Evolutionary conservation across 30 jellyfish, hydroid and myxozoan genomes (phyloP).

Genomic region (Catostylus mosaicus): DNA sequence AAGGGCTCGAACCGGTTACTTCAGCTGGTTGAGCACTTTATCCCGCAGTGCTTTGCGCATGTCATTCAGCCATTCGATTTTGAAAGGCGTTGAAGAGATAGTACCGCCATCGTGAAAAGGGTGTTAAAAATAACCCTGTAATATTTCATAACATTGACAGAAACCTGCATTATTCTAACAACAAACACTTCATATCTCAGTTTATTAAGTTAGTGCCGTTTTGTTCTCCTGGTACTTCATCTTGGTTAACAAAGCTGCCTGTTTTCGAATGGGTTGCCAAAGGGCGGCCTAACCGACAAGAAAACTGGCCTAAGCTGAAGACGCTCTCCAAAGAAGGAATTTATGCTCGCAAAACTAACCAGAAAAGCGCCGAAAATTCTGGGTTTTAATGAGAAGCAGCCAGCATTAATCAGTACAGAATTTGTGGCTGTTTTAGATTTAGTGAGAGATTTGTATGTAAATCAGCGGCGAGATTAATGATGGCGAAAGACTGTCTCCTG

Average conservation of each 20-base stretch:
- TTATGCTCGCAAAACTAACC: too few species aligned
- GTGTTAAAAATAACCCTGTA: background rate
- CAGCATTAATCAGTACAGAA: too few species aligned
- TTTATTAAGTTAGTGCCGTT: too few species aligned
- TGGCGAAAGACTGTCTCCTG: background rate
- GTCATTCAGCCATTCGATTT: background rate
- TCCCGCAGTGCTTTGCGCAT: slow-evolving; percentile 28
- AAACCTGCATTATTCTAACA: too few species aligned
- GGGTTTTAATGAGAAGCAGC: too few species aligned
- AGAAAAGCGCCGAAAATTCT: too few species aligned
- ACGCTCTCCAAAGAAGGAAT: too few species aligned
- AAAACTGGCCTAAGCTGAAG: background rate
- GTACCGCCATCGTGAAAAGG: background rate
- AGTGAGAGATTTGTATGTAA: too few species aligned
- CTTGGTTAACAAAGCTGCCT: background rate
- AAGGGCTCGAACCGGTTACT: too few species aligned
- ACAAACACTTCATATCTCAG: too few species aligned
- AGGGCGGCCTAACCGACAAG: background rate
- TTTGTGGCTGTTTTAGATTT: too few species aligned
- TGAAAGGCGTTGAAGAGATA: slow-evolving; percentile 3
- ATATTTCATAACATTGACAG: background rate
- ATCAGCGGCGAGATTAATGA: background rate
- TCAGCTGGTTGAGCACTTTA: background rate
- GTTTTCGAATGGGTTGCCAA: background rate
- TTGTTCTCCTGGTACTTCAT: background rate